phyloP scores from a whole-genome alignment of 2,888 invertebrate genomes.

The Athripsodes cinereus region DNA sequence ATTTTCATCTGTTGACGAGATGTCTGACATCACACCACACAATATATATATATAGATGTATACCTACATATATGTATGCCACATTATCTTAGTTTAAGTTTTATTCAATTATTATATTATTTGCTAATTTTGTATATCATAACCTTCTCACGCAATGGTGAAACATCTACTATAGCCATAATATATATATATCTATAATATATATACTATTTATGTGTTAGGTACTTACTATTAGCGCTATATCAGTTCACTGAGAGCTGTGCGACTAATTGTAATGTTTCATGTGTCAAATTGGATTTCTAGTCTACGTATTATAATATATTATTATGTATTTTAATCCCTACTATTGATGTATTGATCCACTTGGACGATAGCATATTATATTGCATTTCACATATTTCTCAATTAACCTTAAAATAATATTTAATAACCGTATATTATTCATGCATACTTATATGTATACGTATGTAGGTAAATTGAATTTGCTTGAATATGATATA shows the following conservation, averaged over 20 bases:
- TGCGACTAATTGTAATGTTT: too few relatives aligned
- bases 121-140: conserved; percentile 15
- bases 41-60: too few relatives aligned
- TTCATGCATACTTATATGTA: background rate
- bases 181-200: too few relatives aligned
- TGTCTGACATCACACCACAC: conserved; percentile 16
- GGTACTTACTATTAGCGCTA: too few relatives aligned
- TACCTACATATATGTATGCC: too few relatives aligned
- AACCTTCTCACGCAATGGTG: conserved; percentile 16
- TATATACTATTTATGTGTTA: too few relatives aligned
- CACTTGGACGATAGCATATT: background rate
- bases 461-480: background rate
- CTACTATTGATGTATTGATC: background rate
- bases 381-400: background rate
- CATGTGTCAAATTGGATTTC: background rate
- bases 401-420: background rate
- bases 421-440: background rate
- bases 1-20: conserved; percentile 22
- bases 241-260: too few relatives aligned
- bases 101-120: conserved; percentile 11
- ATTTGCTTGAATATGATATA: too few relatives aligned
- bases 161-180: background rate
- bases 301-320: conserved; percentile 4
- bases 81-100: conserved; percentile 16
- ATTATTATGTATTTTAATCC: conserved; percentile 3